Percentiles rank a stretch among this genome's conserved stretches.
Evolutionary conservation across 2,113 vertebrate species (phyloP).

Genomic region (Stigmatopora argus): DNA sequence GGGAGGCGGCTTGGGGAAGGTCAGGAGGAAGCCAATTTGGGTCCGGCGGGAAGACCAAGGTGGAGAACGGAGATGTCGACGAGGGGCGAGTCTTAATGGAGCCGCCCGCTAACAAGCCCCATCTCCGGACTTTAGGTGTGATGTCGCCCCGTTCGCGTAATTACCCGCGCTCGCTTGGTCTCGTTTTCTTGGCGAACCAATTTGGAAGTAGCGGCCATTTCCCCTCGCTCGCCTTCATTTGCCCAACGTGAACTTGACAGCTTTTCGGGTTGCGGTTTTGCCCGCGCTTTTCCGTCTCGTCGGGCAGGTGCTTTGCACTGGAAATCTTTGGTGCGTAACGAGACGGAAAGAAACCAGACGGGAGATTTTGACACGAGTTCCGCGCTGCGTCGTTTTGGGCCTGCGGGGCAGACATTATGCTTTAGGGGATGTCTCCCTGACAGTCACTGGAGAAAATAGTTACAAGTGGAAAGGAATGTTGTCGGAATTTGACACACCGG

Average conservation of each 20-base stretch:
- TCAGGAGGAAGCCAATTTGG: conserved; percentile 67
- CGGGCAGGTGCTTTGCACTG: conserved; percentile 53
- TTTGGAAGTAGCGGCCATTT: conserved; percentile 57
- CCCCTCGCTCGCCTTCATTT: conserved; percentile 62
- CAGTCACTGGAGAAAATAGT: not conserved
- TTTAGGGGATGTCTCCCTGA: conserved; percentile 12
- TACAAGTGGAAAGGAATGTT: not conserved
- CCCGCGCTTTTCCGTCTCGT: conserved; percentile 18
- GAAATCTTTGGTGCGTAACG: conserved; percentile 15
- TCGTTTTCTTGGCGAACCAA: conserved; percentile 56
- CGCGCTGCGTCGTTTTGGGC: conserved; percentile 20
- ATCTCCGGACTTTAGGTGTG: conserved; percentile 64
- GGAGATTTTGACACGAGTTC: conserved; percentile 27
- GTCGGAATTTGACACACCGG: not conserved
- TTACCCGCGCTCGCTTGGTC: conserved; percentile 68
- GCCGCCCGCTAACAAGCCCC: conserved; percentile 87
- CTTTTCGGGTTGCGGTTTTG: conserved; percentile 35
- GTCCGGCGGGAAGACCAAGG: conserved; percentile 52
- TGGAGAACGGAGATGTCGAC: conserved; percentile 38
- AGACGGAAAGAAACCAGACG: conserved; percentile 33
- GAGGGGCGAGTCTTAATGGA: conserved; percentile 57
- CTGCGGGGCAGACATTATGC: conserved; percentile 42
- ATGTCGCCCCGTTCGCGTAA: conserved; percentile 72
- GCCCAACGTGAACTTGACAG: conserved; percentile 42
- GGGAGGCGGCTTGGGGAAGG: conserved; percentile 37